A percentile compares a stretch with the other conserved stretches of the same genome.
phyloP scores from a whole-genome alignment of 2,797 vertebrate genomes.

The Falco rusticolus region DNA sequence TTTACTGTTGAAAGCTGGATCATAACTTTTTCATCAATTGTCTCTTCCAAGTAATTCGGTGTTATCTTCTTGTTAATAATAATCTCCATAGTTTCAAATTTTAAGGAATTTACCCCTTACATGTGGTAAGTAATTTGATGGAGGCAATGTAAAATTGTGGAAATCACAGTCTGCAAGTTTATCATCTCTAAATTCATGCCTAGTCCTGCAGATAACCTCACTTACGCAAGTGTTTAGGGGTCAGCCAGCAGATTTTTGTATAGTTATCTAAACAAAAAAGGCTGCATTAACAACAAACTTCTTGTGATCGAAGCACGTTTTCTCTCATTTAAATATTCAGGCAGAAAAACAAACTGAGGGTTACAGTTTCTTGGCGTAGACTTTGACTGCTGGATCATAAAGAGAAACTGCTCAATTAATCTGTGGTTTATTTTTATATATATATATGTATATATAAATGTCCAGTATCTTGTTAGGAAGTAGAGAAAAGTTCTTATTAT shows the following conservation, averaged over 20 bases:
- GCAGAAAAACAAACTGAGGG: background rate
- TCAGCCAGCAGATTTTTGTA: background rate
- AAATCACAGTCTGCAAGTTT: background rate
- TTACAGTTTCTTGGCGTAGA: background rate
- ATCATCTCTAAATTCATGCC: background rate
- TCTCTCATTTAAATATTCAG: background rate
- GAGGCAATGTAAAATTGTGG: background rate
- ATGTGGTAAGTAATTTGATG: background rate
- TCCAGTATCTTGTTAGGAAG: background rate
- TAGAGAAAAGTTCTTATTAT: background rate
- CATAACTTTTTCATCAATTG: background rate
- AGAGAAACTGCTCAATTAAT: background rate
- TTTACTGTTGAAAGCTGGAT: background rate
- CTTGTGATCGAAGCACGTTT: background rate
- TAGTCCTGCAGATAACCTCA: background rate
- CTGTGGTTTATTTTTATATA: background rate
- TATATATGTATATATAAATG: background rate
- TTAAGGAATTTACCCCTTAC: background rate
- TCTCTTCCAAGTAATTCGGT: background rate
- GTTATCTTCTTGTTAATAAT: background rate
- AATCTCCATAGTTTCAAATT: background rate
- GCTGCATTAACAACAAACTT: background rate
- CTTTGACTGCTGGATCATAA: background rate
- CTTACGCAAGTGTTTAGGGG: background rate
- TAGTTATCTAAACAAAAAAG: background rate